Conservation (phyloP, 1,140 invertebrate genomes). For the Cepaea nemoralis region DNA sequence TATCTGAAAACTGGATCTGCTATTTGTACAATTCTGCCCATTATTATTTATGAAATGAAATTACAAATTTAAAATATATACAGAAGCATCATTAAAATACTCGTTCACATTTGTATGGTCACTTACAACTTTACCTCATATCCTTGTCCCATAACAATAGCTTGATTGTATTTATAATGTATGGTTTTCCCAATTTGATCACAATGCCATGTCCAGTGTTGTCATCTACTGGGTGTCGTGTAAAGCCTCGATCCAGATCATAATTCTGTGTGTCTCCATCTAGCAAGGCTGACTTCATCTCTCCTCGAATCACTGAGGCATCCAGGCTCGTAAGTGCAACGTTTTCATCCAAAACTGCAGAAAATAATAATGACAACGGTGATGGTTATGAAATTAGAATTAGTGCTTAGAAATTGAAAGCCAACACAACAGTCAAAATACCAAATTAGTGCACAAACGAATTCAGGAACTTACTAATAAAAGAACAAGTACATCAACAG, state of each 20-base stretch:
- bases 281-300: slow-evolving; percentile 86
- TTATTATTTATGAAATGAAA: too few relatives aligned
- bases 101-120: too few relatives aligned
- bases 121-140: slow-evolving; percentile 79
- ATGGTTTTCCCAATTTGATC: slow-evolving; percentile 87
- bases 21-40: too few relatives aligned
- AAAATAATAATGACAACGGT: neutral
- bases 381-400: too few relatives aligned
- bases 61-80: too few relatives aligned
- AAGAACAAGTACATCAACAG: too few relatives aligned
- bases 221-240: slow-evolving; percentile 91
- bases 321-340: slow-evolving; percentile 84
- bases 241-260: slow-evolving; percentile 93
- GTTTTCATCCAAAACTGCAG: slow-evolving; percentile 89
- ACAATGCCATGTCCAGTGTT: slow-evolving; percentile 79
- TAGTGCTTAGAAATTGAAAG: too few relatives aligned
- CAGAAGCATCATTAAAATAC: too few relatives aligned
- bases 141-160: slow-evolving; percentile 96
- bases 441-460: too few relatives aligned
- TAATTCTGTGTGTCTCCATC: slow-evolving; percentile 90
- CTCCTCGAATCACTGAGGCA: slow-evolving; percentile 78
- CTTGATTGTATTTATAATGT: slow-evolving; percentile 93
- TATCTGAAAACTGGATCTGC: too few relatives aligned
- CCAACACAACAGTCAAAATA: too few relatives aligned
- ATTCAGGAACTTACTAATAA: too few relatives aligned